Evolutionary conservation across 1,140 invertebrate genomes (phyloP).

Genomic region (Magallana gigas): DNA sequence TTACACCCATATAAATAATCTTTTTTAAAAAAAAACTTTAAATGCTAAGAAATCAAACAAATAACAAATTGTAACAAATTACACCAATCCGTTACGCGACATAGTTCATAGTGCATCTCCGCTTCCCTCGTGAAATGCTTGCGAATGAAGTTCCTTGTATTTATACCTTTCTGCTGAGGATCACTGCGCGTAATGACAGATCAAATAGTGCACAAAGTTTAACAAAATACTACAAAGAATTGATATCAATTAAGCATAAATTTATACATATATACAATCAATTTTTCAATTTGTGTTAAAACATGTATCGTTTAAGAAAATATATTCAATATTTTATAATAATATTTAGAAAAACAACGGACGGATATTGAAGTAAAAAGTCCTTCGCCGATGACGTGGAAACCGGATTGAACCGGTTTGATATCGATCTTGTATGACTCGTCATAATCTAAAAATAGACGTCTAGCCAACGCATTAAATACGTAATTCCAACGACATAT

Average conservation of each 20-base stretch:
- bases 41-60: background rate
- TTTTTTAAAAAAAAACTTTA: background rate
- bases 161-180: background rate
- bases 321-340: too few species aligned
- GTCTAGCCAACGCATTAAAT: too few species aligned
- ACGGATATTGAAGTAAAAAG: background rate
- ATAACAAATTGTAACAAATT: background rate
- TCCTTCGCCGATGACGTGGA: background rate
- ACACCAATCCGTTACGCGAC: background rate
- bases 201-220: background rate
- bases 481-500: too few species aligned
- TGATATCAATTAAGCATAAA: too few species aligned
- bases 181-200: background rate
- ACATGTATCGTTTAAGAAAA: too few species aligned
- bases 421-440: too few species aligned
- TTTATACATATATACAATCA: too few species aligned
- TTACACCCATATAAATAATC: background rate
- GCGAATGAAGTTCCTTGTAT: background rate
- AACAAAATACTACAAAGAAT: too few species aligned
- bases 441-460: too few species aligned
- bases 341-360: background rate
- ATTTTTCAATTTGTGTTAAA: too few species aligned
- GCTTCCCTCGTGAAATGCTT: too few species aligned
- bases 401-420: conserved; percentile 5
- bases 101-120: background rate